Percentiles rank a stretch among this genome's conserved stretches.
Evolutionary conservation across 1,140 invertebrate genomes (phyloP).

Genomic region (Drosophila sulfurigaster): DNA sequence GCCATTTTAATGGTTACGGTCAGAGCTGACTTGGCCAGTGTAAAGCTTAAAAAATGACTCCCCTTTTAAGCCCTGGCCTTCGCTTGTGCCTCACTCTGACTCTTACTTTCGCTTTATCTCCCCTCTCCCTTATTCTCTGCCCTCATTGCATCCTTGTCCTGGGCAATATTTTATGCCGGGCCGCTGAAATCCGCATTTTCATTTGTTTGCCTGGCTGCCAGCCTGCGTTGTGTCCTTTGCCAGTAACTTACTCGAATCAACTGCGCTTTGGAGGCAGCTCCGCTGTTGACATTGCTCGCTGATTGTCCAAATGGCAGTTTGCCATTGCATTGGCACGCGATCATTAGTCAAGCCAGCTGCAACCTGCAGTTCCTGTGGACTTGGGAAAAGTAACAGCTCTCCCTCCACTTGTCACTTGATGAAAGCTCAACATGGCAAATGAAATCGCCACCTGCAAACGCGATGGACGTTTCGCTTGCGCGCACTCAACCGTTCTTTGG

Average conservation of each 20-base stretch:
- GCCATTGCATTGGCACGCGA: constrained; percentile 74
- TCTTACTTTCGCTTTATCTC: not conserved
- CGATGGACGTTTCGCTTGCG: constrained; percentile 2
- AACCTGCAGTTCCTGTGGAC: constrained; percentile 9
- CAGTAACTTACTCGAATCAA: constrained; percentile 58
- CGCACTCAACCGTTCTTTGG: not conserved
- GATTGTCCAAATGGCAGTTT: constrained; percentile 60
- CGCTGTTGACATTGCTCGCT: constrained; percentile 36
- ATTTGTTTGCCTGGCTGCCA: constrained; percentile 59
- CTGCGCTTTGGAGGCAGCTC: constrained; percentile 4
- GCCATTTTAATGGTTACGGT: constrained; percentile 34
- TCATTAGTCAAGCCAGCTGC: constrained; percentile 72
- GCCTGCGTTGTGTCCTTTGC: constrained; percentile 1
- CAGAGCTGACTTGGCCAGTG: constrained; percentile 31
- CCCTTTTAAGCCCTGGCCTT: constrained; percentile 24
- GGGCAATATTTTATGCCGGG: constrained; percentile 7
- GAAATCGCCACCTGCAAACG: constrained; percentile 47
- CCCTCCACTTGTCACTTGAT: constrained; percentile 53
- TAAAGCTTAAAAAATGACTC: constrained; percentile 64
- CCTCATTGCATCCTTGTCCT: not conserved
- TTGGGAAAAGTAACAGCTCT: not conserved
- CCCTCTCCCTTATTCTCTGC: not conserved
- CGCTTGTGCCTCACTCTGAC: not conserved
- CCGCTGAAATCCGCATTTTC: constrained; percentile 45
- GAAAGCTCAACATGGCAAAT: constrained; percentile 51